Evolutionary conservation across 1,140 invertebrate species (phyloP).

Genomic region (Centruroides sculpturatus): DNA sequence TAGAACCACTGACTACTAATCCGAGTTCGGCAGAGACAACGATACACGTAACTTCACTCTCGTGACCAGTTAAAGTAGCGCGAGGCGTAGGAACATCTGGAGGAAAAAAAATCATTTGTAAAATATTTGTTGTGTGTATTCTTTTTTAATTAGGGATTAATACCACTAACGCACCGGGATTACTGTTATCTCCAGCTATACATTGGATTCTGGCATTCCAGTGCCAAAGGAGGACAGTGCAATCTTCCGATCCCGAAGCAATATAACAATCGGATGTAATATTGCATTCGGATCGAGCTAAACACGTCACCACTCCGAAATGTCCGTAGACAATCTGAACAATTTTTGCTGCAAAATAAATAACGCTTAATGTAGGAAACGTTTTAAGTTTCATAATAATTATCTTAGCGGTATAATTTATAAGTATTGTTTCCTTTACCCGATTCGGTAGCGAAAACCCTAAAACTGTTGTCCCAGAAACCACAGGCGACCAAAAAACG

Average conservation of each 20-base stretch:
- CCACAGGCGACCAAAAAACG: constrained; percentile 94
- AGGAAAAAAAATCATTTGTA: constrained; percentile 21
- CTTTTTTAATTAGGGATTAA: too few species aligned
- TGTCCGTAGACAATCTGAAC: constrained; percentile 97
- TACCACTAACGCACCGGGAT: too few species aligned
- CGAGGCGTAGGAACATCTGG: constrained; percentile 74
- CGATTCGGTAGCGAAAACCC: constrained; percentile 92
- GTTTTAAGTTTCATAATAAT: too few species aligned
- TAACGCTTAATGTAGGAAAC: constrained; percentile 1
- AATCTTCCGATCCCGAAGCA: constrained; percentile 92
- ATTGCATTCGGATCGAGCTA: constrained; percentile 92
- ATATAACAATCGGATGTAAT: constrained; percentile 98
- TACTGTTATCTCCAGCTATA: constrained; percentile 67
- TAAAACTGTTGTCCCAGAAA: constrained; percentile 98
- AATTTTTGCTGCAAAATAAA: constrained; percentile 64
- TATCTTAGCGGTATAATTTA: too few species aligned
- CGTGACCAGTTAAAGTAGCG: constrained; percentile 92
- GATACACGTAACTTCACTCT: constrained; percentile 83
- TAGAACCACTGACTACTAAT: constrained; percentile 75
- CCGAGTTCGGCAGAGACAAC: constrained; percentile 95
- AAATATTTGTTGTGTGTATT: too few species aligned
- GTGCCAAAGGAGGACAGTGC: constrained; percentile 94
- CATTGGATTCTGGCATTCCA: constrained; percentile 93
- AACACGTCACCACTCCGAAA: constrained; percentile 94
- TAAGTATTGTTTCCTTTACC: constrained; percentile 35